Conservation (phyloP, 2,797 vertebrate genomes). For the Phataginus tetradactyla region DNA sequence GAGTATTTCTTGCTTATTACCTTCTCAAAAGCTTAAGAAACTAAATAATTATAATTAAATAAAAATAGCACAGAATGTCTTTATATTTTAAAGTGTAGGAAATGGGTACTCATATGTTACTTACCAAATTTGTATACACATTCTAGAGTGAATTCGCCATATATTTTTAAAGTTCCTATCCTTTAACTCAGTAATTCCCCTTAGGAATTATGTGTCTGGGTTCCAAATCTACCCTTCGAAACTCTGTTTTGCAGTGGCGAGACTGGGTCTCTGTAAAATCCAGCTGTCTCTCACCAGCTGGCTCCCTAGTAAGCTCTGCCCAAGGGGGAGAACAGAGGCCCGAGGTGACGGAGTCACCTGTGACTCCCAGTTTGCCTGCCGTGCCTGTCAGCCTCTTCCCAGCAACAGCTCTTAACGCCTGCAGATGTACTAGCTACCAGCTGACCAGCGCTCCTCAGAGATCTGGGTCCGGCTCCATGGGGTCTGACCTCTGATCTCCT, state of each 20-base stretch:
- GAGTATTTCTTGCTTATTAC: not conserved
- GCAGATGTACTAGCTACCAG: not conserved
- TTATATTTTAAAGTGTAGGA: not conserved
- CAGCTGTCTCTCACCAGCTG: not conserved
- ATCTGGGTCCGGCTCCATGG: no score
- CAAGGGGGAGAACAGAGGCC: not conserved
- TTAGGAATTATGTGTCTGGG: not conserved
- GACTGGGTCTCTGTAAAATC: not conserved
- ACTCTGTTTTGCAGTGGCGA: not conserved
- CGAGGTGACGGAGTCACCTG: not conserved
- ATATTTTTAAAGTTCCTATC: not conserved
- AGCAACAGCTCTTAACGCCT: not conserved
- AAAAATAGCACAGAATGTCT: not conserved
- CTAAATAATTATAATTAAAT: not conserved
- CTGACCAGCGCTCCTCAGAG: fast-evolving
- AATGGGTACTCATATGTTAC: not conserved
- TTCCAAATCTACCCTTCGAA: not conserved
- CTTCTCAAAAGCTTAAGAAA: not conserved
- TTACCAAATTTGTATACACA: not conserved
- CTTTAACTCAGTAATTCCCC: not conserved
- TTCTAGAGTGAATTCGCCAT: not conserved
- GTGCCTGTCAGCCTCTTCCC: not conserved
- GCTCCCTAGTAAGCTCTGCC: not conserved
- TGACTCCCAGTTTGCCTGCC: not conserved
- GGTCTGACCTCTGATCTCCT: not conserved